Percentiles rank a stretch among this genome's conserved stretches.
Conservation (phyloP, 2,797 vertebrate species). For the Rhabdomys pumilio region DNA sequence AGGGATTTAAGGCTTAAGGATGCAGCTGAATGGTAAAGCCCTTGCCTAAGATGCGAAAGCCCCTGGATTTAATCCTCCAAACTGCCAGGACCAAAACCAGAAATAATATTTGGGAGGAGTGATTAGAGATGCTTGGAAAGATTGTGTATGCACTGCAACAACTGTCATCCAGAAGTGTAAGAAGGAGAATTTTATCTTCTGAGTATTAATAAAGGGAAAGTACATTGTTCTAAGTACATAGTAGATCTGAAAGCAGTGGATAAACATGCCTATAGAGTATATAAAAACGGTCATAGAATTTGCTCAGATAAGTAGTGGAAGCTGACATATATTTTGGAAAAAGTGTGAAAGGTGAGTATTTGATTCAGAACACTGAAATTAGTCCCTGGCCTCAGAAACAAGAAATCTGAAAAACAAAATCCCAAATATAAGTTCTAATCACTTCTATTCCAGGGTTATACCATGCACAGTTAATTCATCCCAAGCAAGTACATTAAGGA, state of each 20-base stretch:
- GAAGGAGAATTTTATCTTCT: not conserved
- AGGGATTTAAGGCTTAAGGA: not conserved
- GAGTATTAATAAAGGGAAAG: conserved; percentile 35
- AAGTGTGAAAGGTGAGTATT: not conserved
- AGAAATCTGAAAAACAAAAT: not conserved
- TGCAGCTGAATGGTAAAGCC: not conserved
- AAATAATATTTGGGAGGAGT: not conserved
- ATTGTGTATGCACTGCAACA: not conserved
- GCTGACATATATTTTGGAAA: conserved; percentile 15
- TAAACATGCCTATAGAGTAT: not conserved
- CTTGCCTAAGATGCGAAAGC: not conserved
- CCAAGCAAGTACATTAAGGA: not conserved
- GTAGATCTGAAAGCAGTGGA: conserved; percentile 7
- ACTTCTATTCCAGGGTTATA: not conserved
- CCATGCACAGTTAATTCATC: not conserved
- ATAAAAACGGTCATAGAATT: conserved; percentile 5
- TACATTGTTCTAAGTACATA: not conserved
- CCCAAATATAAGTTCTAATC: not conserved
- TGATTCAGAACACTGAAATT: not conserved
- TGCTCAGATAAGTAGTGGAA: conserved; percentile 48
- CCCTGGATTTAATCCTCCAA: not conserved
- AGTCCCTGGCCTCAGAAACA: not conserved
- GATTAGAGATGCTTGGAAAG: conserved; percentile 14
- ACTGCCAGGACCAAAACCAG: not conserved
- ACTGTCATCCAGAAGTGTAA: not conserved